Conservation (phyloP, 2,113 vertebrate species). For the Jacana jacana region DNA sequence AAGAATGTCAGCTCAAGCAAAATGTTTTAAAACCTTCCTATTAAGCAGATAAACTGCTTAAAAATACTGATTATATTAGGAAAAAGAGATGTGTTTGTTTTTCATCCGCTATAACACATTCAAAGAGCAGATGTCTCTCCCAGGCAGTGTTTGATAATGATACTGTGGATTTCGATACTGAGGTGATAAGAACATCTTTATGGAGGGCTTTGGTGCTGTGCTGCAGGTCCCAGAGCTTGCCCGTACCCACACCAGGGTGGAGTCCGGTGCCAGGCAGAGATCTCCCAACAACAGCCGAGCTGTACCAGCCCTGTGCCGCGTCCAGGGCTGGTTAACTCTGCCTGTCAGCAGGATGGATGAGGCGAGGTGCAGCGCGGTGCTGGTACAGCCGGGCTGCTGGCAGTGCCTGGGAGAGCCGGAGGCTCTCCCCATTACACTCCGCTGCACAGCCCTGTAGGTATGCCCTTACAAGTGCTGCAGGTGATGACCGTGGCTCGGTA, state of each 20-base stretch:
- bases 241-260: fast-evolving
- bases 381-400: not conserved
- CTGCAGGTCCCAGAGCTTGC: not conserved
- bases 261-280: not conserved
- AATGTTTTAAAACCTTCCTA: constrained; percentile 58
- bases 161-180: not conserved
- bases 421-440: fast-evolving
- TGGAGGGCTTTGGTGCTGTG: not conserved
- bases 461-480: not conserved
- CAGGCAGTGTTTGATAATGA: not conserved
- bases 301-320: not conserved
- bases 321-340: not conserved
- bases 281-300: fast-evolving
- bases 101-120: constrained; percentile 26
- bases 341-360: not conserved
- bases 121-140: constrained; percentile 47
- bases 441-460: not conserved
- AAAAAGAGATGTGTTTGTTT: not conserved
- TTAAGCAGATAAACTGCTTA: constrained; percentile 57
- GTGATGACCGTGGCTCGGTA: not conserved
- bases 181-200: not conserved
- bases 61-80: constrained; percentile 53
- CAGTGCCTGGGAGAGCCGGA: not conserved
- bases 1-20: constrained; percentile 51
- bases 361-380: not conserved